Evolutionary conservation across 2,888 invertebrate genomes (phyloP), one percentile per base, ranked within the genome.

Genomic region (Eledone cirrhosa): DNA sequence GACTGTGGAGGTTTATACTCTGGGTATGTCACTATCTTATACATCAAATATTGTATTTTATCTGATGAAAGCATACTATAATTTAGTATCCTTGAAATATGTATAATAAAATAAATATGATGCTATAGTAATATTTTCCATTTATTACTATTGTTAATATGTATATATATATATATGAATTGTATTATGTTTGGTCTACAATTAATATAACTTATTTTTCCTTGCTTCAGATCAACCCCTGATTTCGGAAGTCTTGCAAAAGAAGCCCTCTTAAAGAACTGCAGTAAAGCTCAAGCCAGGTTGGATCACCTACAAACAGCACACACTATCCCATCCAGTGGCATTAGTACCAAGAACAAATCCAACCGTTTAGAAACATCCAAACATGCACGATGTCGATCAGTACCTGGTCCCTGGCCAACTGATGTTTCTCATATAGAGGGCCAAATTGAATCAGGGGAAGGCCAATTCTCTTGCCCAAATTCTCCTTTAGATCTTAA

Each of bases 191-290:
- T 41, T 41, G 41, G 11, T 41, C 41, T 41, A 11, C 41, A 41
- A 11, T 41, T 41, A 41, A 41, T 11, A 8, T 41, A 11, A 33
- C 65, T 2, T 76, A 27, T 67, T 31, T 78, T 22, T 69, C 48
- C 78, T 77, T 67, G 16, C 78, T 78, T 63, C 82, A 90, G 90
- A 80, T 91, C 91, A 67, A 89, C 90, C 33, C 90, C 90, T 48
- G 91, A 91, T 80, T 85, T 91, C 79, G 87, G 87, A 69, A 87
- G 86, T 77, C 82, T 87, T 77, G 91, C 92, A 90, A 85, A 83
- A 78, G 92, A 92, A 80, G 89, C 91, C 59, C 87, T 92, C 78
- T 89, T 92, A 83, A 92, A 19, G 87, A 91, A 81, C 92, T 92
- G 78, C 91, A 91, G 48, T 48, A 29, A 47, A 85, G 92, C 92